phyloP scores from a whole-genome alignment of 1,140 invertebrate genomes.

The Magallana ariakensis region DNA sequence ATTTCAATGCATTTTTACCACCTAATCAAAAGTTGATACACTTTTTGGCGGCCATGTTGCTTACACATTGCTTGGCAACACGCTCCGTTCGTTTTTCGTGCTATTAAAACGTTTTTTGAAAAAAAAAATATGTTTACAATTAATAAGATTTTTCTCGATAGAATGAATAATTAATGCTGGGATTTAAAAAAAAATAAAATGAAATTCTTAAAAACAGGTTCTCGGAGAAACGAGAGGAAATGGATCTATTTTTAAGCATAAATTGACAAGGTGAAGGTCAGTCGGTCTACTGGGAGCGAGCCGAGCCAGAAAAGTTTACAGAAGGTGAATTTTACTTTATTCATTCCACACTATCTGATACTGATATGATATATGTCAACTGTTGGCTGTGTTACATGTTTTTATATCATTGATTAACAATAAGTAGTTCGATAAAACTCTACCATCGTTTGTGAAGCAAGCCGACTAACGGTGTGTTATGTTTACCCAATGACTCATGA shows the following conservation, averaged over 20 bases:
- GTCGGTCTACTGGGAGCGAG: not conserved
- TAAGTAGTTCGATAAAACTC: too few relatives aligned
- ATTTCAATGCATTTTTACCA: constrained; percentile 9
- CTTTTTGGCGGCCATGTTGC: constrained; percentile 56
- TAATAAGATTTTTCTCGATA: too few relatives aligned
- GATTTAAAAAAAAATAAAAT: not conserved
- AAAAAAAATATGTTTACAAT: too few relatives aligned
- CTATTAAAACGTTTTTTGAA: too few relatives aligned
- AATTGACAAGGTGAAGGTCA: constrained; percentile 53
- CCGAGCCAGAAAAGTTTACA: not conserved
- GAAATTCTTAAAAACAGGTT: not conserved
- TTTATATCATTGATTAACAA: too few relatives aligned
- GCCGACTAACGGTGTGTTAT: too few relatives aligned
- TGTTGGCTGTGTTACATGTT: too few relatives aligned
- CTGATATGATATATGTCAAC: too few relatives aligned
- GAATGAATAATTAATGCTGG: not conserved
- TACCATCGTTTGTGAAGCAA: too few relatives aligned
- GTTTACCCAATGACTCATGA: too few relatives aligned
- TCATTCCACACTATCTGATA: too few relatives aligned
- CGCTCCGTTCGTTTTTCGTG: not conserved
- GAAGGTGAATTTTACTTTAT: not conserved
- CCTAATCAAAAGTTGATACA: constrained; percentile 28
- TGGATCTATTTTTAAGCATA: constrained; percentile 14
- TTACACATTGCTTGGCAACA: constrained; percentile 48
- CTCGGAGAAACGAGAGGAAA: constrained; percentile 36